Base-by-base conservation (phyloP, 2,797 vertebrate genomes). In the Sciurus carolinensis region DNA sequence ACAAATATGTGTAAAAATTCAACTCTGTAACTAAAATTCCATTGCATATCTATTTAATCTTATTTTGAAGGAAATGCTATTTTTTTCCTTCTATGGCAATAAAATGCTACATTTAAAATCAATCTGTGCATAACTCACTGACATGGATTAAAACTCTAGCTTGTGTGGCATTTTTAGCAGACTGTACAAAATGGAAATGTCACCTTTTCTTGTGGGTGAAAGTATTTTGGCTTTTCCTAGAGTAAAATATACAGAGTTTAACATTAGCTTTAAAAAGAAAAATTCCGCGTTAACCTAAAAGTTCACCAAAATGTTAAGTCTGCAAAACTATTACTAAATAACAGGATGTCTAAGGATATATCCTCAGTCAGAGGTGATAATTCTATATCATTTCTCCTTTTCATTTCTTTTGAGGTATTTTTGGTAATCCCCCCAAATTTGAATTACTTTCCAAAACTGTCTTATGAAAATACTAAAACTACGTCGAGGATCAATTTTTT, bases 261-360 rank as follows among this genome's bases (percentile, higher is more conserved):
- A 94, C 64, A 94, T 97, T 97, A 97, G 93, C 84, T 98, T 96
- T 87, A 81, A 77, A 95, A 93, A 93, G 94, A 97, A 98, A 94
- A 88, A 94, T 89, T 87, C 71, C 97, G 47, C 96, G 94, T 97
- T 92, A 95, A 94, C 87, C 88, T 75, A 91, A 86, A 98, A 98
- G 97, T 98, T 98, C 96, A 93, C 36, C 87, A 96, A 96, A 98
- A 98, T 98, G 94, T 97, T 97, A 98, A 71, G 50, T 95, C 95
- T 96, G 75, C 26, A 95, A 92, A 85, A 97, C 7, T 94, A 59
- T 90, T 77, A 83, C 90, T 95, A 97, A 97, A 96, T 94, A 97
- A 57, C 42, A 7, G 5, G 97, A 96, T 77, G 71, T 89, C n/a
- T 94, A 67, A 95, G 33, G 30, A 67, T 13, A 5, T 8, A 71